phyloP scores from a whole-genome alignment of 1,140 invertebrate genomes.

The Aphelenchoides avenae region DNA sequence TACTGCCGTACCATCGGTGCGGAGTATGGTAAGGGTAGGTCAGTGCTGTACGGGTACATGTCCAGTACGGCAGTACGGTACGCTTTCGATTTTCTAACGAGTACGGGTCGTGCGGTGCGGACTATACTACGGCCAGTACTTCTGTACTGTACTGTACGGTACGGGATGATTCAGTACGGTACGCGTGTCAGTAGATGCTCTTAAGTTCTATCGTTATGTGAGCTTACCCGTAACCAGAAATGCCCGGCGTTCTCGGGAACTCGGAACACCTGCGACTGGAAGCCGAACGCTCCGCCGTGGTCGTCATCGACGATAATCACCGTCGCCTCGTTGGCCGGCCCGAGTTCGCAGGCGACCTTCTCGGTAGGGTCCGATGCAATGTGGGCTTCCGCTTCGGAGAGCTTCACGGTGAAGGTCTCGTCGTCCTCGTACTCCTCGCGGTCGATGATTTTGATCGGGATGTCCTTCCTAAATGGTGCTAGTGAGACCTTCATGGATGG shows the following conservation, averaged over 20 bases:
- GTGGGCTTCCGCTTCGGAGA: constrained; percentile 63
- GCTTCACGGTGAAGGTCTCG: constrained; percentile 46
- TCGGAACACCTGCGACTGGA: constrained; percentile 68
- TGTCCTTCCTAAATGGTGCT: constrained; percentile 73
- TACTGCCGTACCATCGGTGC: too few species aligned
- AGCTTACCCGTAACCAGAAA: constrained; percentile 69
- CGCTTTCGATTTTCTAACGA: too few species aligned
- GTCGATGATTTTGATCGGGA: constrained; percentile 47
- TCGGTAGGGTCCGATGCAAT: constrained; percentile 9
- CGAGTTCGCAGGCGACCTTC: constrained; percentile 63
- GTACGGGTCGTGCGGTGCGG: too few species aligned
- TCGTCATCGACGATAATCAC: constrained; percentile 96
- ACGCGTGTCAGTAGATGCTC: too few species aligned
- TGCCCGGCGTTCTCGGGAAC: constrained; percentile 79
- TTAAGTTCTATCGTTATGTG: neutral
- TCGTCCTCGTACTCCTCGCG: constrained; percentile 55
- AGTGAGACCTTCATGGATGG: too few species aligned
- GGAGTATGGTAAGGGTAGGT: too few species aligned
- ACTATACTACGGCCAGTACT: too few species aligned
- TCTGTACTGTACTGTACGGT: too few species aligned
- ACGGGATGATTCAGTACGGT: too few species aligned
- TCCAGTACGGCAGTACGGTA: too few species aligned
- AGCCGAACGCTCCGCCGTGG: constrained; percentile 91
- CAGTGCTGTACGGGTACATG: too few species aligned
- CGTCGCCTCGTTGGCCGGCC: constrained; percentile 83